Percentiles rank a stretch among this genome's conserved stretches.
phyloP scores from a whole-genome alignment of 2,797 vertebrate species.

The Channa striata region DNA sequence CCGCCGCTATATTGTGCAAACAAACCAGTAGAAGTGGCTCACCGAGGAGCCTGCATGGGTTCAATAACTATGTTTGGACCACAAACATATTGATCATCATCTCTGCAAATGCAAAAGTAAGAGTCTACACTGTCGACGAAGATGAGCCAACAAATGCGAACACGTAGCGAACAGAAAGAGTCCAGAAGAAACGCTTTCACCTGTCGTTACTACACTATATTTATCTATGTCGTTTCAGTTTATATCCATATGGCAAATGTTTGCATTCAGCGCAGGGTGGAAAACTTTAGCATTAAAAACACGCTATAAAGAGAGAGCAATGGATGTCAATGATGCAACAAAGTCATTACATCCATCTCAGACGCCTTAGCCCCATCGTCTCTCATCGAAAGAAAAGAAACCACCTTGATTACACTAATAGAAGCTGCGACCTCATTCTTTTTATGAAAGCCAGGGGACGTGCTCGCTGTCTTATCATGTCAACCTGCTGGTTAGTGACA shows the following conservation, averaged over 20 bases:
- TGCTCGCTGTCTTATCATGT: slow-evolving; percentile 19
- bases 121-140: slow-evolving; percentile 61
- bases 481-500: slow-evolving; percentile 53
- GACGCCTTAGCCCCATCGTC: slow-evolving; percentile 5
- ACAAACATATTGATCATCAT: slow-evolving; percentile 49
- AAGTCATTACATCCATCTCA: slow-evolving; percentile 32
- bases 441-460: background rate
- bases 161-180: slow-evolving; percentile 47
- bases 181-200: slow-evolving; percentile 57
- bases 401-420: slow-evolving; percentile 9
- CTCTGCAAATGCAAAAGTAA: slow-evolving; percentile 46
- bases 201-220: slow-evolving; percentile 48
- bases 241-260: slow-evolving; percentile 41
- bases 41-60: slow-evolving; percentile 43
- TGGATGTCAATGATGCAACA: slow-evolving; percentile 39
- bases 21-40: slow-evolving; percentile 61
- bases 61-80: slow-evolving; percentile 52
- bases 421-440: background rate
- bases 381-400: slow-evolving; percentile 39
- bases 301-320: slow-evolving; percentile 27
- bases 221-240: slow-evolving; percentile 49
- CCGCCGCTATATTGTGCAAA: slow-evolving; percentile 69
- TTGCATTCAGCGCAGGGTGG: slow-evolving; percentile 45
- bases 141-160: slow-evolving; percentile 54
- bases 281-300: slow-evolving; percentile 32